These are phyloP conservation scores for Cichladusa arquata DNA, from an alignment of 2,113 vertebrate genomes.

Conservation along the genomic window DNA sequence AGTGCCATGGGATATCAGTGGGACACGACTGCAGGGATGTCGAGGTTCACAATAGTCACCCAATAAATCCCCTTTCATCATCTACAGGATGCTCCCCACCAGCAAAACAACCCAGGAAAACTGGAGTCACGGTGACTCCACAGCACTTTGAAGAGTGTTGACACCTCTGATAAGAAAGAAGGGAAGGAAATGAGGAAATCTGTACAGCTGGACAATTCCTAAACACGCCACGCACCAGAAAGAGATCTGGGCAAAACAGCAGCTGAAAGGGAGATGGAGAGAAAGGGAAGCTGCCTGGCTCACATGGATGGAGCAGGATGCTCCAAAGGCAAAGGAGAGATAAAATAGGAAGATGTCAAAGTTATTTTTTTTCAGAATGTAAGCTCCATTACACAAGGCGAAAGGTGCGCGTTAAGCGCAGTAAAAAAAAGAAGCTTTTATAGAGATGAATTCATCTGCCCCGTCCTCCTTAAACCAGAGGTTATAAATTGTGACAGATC, in stretches of 20 bases:
- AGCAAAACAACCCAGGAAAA: neutral
- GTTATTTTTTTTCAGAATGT: neutral
- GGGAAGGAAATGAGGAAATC: neutral
- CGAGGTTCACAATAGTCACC: rapidly evolving
- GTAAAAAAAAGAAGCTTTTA: constrained; percentile 39
- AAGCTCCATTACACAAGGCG: constrained; percentile 36
- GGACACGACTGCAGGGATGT: neutral
- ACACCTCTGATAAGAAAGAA: neutral
- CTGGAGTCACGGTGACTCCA: neutral
- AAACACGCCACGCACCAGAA: neutral
- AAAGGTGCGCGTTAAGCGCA: neutral
- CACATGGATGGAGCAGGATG: rapidly evolving
- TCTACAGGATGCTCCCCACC: neutral
- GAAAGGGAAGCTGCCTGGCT: neutral
- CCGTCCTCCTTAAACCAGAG: neutral
- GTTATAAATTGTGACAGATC: constrained; percentile 38
- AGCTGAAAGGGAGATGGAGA: neutral
- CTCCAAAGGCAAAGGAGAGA: neutral
- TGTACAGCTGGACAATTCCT: neutral
- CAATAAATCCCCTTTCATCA: neutral
- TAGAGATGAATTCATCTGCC: constrained; percentile 35
- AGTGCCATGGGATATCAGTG: rapidly evolving
- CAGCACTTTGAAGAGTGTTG: neutral
- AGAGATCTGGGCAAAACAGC: neutral
- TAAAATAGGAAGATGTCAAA: neutral